Conservation (phyloP, 2,113 vertebrate species). For the Hoplias malabaricus region DNA sequence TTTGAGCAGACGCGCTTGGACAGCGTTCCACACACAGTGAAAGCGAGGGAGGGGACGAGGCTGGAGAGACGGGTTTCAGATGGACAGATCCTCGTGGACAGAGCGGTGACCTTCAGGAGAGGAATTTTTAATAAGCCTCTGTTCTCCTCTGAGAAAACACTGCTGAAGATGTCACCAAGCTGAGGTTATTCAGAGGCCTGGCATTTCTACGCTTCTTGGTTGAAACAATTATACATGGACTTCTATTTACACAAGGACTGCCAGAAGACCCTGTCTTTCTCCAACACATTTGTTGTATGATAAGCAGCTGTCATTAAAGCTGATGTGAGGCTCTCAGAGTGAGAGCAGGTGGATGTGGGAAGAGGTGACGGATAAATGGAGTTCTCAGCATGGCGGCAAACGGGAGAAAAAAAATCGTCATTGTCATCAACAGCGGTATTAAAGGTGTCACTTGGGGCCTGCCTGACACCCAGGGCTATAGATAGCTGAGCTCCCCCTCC, state of each 20-base stretch:
- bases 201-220: not conserved
- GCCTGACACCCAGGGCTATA: constrained; percentile 43
- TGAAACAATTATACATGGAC: too few species aligned
- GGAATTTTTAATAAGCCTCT: not conserved
- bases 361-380: constrained; percentile 24
- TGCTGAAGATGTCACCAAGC: not conserved
- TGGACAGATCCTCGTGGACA: not conserved
- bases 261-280: constrained; percentile 17
- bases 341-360: constrained; percentile 34
- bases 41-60: not conserved
- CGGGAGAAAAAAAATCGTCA: constrained; percentile 36
- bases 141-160: not conserved
- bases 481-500: constrained; percentile 35
- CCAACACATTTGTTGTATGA: constrained; percentile 25
- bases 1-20: not conserved
- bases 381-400: not conserved
- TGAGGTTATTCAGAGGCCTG: not conserved
- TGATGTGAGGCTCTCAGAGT: constrained; percentile 19
- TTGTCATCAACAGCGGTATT: constrained; percentile 41
- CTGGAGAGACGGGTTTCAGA: not conserved
- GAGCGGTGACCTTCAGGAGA: not conserved
- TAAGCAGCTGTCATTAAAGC: constrained; percentile 38
- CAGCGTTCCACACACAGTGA: not conserved
- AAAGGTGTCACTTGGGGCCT: constrained; percentile 41
- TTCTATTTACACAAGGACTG: not conserved